Conservation (phyloP, 2,797 vertebrate genomes). For the Hyperoplus immaculatus region DNA sequence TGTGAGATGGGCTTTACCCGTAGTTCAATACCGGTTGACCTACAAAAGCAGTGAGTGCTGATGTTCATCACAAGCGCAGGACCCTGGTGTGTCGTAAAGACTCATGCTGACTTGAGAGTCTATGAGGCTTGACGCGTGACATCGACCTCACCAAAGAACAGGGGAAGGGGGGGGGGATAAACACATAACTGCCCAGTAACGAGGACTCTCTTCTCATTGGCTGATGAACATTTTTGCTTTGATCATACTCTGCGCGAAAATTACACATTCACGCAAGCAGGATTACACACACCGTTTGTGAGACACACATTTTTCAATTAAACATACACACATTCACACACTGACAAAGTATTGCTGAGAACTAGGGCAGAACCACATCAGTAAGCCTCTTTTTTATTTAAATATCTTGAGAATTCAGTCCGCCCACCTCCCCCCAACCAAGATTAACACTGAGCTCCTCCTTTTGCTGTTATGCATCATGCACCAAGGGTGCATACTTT, state of each 20-base stretch:
- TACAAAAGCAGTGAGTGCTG: constrained; percentile 81
- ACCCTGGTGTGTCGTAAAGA: constrained; percentile 77
- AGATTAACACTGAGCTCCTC: constrained; percentile 72
- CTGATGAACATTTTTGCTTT: constrained; percentile 78
- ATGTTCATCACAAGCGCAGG: constrained; percentile 76
- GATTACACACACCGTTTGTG: constrained; percentile 56
- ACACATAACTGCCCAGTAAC: constrained; percentile 87
- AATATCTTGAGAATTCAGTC: constrained; percentile 64
- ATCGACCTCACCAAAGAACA: constrained; percentile 81
- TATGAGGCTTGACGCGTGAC: constrained; percentile 84
- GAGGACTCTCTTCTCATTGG: constrained; percentile 82
- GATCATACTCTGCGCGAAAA: constrained; percentile 79
- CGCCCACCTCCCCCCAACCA: constrained; percentile 13
- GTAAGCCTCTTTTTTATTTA: constrained; percentile 72
- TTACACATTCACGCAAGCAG: constrained; percentile 70
- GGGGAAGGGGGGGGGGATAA: constrained; percentile 55
- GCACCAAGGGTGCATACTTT: constrained; percentile 44
- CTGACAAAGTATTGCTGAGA: constrained; percentile 69
- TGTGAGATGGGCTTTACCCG: constrained; percentile 56
- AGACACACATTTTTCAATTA: constrained; percentile 12
- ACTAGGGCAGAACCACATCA: constrained; percentile 61
- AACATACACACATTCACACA: constrained; percentile 38
- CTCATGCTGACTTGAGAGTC: constrained; percentile 79
- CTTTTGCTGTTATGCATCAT: constrained; percentile 58
- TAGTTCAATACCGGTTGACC: constrained; percentile 79